phyloP scores from a whole-genome alignment of 1,140 invertebrate species.

The Cryptotermes secundus region DNA sequence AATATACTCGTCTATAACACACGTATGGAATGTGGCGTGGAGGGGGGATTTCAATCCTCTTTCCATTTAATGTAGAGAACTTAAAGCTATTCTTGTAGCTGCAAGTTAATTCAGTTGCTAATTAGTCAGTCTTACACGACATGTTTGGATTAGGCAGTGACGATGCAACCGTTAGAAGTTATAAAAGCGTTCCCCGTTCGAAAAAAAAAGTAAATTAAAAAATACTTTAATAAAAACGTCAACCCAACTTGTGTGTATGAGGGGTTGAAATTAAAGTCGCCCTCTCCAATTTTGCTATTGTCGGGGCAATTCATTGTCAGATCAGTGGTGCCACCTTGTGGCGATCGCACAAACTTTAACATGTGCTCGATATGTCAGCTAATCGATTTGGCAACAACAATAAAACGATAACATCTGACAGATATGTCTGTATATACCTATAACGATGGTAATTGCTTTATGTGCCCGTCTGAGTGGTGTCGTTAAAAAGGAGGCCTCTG shows the following conservation, averaged over 20 bases:
- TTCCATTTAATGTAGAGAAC: no score
- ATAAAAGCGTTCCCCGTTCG: neutral
- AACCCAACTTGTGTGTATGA: neutral
- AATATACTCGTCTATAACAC: no score
- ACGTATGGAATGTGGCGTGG: no score
- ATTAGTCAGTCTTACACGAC: no score
- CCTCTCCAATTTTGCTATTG: neutral
- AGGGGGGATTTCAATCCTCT: no score
- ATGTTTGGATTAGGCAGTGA: neutral
- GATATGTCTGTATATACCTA: neutral
- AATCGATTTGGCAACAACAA: neutral
- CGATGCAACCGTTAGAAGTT: neutral
- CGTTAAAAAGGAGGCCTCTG: no score
- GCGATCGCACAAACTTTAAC: neutral
- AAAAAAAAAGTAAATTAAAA: neutral
- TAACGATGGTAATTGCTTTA: no score
- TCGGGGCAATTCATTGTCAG: conserved; percentile 8
- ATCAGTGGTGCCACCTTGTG: neutral
- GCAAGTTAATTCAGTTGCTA: no score
- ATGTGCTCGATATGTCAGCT: neutral
- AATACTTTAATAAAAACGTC: conserved; percentile 20
- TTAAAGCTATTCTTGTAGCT: no score
- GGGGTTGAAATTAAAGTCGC: conserved; percentile 4
- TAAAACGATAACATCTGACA: neutral
- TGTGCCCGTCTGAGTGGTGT: no score